A percentile compares a stretch with the other conserved stretches of the same genome.
Evolutionary conservation across 30 jellyfish, hydroid and myxozoan genomes (phyloP).

Genomic region (Haliclystus octoradiatus): DNA sequence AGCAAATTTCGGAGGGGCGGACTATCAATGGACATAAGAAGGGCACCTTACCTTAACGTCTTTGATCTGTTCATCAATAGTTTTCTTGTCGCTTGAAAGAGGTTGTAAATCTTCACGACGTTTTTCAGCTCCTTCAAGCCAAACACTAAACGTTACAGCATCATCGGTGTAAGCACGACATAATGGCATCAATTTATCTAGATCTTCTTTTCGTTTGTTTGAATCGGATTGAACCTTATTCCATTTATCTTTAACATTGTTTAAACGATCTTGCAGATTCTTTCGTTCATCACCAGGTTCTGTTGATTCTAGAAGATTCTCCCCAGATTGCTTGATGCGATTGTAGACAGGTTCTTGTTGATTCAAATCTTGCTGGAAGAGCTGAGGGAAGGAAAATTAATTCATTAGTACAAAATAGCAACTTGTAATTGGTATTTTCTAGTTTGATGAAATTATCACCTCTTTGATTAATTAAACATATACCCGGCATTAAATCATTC

Average conservation of each 20-base stretch:
- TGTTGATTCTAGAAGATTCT: conserved; percentile 28
- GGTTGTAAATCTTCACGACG: conserved; percentile 35
- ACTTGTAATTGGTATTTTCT: too few species aligned
- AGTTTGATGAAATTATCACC: too few species aligned
- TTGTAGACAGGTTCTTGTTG: conserved; percentile 83
- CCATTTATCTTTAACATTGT: conserved; percentile 51
- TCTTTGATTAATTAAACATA: too few species aligned
- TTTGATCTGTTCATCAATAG: conserved; percentile 35
- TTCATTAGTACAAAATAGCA: background rate
- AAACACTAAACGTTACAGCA: conserved; percentile 48
- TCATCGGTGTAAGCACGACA: conserved; percentile 42
- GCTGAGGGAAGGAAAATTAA: conserved; percentile 12
- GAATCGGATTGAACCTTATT: conserved; percentile 31
- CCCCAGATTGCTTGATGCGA: conserved; percentile 65
- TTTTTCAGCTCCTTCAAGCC: conserved; percentile 66
- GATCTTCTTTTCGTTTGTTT: conserved; percentile 35
- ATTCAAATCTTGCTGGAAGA: conserved; percentile 58
- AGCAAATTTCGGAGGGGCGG: too few species aligned
- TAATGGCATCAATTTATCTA: conserved; percentile 46
- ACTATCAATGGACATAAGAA: too few species aligned
- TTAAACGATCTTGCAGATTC: conserved; percentile 31
- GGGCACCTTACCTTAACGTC: conserved; percentile 54
- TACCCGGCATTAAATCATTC: too few species aligned
- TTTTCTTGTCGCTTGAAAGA: conserved; percentile 35
- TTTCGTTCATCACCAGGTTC: conserved; percentile 78